Percentiles rank a stretch among this genome's conserved stretches.
These are phyloP conservation scores for Cacatua alba DNA, from an alignment of 2,113 vertebrate species.

Conservation along the genomic window DNA sequence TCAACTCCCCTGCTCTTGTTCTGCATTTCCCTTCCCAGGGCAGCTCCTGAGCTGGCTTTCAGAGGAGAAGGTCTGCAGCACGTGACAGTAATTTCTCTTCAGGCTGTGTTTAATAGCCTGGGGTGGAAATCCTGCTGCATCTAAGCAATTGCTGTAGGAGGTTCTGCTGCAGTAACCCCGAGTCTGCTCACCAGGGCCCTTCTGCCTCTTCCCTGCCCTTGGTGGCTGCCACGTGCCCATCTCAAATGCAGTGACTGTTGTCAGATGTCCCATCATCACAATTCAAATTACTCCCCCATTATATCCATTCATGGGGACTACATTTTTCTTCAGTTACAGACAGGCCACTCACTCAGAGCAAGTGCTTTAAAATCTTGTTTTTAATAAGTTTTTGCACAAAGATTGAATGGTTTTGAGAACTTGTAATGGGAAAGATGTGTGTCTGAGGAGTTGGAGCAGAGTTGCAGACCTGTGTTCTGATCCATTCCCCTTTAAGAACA, in stretches of 20 bases:
- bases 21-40: not conserved
- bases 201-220: not conserved
- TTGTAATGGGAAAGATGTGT: not conserved
- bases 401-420: not conserved
- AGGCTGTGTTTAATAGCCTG: too few species aligned
- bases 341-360: not conserved
- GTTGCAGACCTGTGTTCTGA: not conserved
- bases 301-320: not conserved
- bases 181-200: not conserved
- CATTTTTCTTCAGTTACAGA: not conserved
- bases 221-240: fast-evolving
- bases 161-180: not conserved
- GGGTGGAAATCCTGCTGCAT: not conserved
- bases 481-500: not conserved
- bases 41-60: not conserved
- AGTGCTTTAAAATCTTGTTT: not conserved
- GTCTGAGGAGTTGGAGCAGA: not conserved
- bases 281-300: not conserved
- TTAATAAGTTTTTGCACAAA: not conserved
- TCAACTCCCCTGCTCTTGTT: not conserved
- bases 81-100: not conserved
- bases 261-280: not conserved
- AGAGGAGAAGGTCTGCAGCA: not conserved
- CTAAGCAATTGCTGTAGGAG: not conserved
- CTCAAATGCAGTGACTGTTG: not conserved